Evolutionary conservation across 2,888 invertebrate species (phyloP).

Genomic region (Balanococcus diminutus): DNA sequence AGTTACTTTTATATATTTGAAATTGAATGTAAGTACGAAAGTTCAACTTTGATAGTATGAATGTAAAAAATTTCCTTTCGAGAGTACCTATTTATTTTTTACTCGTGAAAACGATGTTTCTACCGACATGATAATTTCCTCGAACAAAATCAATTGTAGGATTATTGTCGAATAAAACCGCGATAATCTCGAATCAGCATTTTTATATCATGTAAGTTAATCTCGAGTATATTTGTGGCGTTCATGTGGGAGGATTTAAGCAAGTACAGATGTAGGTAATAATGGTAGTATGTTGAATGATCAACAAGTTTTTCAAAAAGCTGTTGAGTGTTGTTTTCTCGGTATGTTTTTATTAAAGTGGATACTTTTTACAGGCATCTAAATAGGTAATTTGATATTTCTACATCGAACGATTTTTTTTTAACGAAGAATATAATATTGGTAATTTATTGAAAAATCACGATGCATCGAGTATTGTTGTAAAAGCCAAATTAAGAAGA

Average conservation of each 20-base stretch:
- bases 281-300: background rate
- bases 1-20: background rate
- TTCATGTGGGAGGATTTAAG: background rate
- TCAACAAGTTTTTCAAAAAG: background rate
- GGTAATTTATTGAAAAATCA: too few species aligned
- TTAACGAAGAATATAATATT: too few species aligned
- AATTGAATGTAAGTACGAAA: background rate
- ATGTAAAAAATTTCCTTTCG: background rate
- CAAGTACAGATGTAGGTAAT: background rate
- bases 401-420: too few species aligned
- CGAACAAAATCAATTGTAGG: background rate
- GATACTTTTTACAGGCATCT: background rate
- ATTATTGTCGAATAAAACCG: background rate
- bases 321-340: too few species aligned
- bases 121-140: background rate
- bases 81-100: background rate
- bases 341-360: background rate
- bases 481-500: too few species aligned
- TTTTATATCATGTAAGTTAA: too few species aligned
- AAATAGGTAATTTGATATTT: background rate
- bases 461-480: background rate
- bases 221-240: too few species aligned
- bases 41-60: background rate
- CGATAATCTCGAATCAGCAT: background rate
- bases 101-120: background rate